phyloP scores from a whole-genome alignment of 2,888 invertebrate species.

The Orchesellides sinensis region DNA sequence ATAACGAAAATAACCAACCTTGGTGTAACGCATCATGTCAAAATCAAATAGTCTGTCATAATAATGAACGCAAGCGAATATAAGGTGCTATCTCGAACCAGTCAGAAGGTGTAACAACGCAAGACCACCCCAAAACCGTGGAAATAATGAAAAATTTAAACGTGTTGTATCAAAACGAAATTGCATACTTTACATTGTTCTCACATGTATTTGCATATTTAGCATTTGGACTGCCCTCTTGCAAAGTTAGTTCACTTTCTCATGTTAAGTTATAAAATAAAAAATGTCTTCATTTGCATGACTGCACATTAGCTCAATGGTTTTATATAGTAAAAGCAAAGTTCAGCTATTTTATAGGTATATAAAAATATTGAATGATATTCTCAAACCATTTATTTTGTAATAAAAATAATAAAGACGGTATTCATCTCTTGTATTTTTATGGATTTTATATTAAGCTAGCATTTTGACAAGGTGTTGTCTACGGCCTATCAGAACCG shows the following conservation, averaged over 20 bases:
- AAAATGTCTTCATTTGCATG: slow-evolving; percentile 16
- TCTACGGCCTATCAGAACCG: slow-evolving; percentile 43
- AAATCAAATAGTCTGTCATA: neutral
- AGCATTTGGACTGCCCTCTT: neutral
- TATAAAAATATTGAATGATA: slow-evolving; percentile 18
- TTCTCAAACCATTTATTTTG: slow-evolving; percentile 11
- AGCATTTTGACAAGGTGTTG: slow-evolving; percentile 53
- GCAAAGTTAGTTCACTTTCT: slow-evolving; percentile 4
- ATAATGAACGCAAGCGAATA: neutral
- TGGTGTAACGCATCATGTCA: neutral
- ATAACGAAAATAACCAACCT: neutral
- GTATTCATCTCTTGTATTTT: slow-evolving; percentile 29
- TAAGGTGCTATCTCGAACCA: slow-evolving; percentile 34
- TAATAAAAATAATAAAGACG: no score
- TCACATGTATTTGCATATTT: neutral
- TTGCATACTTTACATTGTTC: slow-evolving; percentile 8
- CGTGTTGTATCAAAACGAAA: neutral
- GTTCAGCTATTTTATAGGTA: no score
- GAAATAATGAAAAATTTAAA: slow-evolving; percentile 43
- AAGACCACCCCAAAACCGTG: slow-evolving; percentile 45
- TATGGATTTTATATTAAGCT: slow-evolving; percentile 14
- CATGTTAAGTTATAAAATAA: neutral
- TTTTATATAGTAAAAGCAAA: neutral
- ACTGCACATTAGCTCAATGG: neutral
- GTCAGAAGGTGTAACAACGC: slow-evolving; percentile 30